These are phyloP conservation scores for Osedax frankpressi DNA, from an alignment of 2,888 invertebrate genomes.

Conservation along the genomic window DNA sequence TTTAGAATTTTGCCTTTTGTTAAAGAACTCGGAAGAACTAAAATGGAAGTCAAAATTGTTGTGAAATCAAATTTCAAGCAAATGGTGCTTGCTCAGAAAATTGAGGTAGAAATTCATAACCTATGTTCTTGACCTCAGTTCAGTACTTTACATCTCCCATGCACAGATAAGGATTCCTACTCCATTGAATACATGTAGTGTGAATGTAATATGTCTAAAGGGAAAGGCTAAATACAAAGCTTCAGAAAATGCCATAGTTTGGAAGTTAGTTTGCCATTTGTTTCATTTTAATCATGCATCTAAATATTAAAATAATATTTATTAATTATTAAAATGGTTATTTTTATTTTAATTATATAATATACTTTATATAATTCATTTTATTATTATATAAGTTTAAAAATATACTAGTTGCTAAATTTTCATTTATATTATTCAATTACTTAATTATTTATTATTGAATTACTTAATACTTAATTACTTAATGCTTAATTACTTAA, in stretches of 20 bases:
- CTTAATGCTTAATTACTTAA: too few species aligned
- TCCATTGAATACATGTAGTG: conserved; percentile 93
- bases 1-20: conserved; percentile 98
- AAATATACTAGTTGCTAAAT: too few species aligned
- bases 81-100: conserved; percentile 91
- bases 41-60: conserved; percentile 99
- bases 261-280: conserved; percentile 81
- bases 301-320: not conserved
- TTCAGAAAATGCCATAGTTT: conserved; percentile 93
- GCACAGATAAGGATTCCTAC: conserved; percentile 73
- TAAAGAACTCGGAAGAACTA: conserved; percentile 90
- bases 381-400: too few species aligned
- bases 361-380: too few species aligned
- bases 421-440: too few species aligned
- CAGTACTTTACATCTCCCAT: too few species aligned
- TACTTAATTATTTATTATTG: too few species aligned
- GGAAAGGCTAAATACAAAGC: conserved; percentile 99
- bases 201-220: conserved; percentile 94
- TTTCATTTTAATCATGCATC: not conserved
- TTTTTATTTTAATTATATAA: too few species aligned
- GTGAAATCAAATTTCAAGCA: conserved; percentile 98
- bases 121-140: too few species aligned
- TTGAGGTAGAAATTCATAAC: conserved; percentile 68
- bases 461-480: too few species aligned
- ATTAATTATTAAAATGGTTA: not conserved